A percentile compares a stretch with the other conserved stretches of the same genome.
Conservation (phyloP, 2,888 invertebrate species). For the Drosophila nr. medialis region DNA sequence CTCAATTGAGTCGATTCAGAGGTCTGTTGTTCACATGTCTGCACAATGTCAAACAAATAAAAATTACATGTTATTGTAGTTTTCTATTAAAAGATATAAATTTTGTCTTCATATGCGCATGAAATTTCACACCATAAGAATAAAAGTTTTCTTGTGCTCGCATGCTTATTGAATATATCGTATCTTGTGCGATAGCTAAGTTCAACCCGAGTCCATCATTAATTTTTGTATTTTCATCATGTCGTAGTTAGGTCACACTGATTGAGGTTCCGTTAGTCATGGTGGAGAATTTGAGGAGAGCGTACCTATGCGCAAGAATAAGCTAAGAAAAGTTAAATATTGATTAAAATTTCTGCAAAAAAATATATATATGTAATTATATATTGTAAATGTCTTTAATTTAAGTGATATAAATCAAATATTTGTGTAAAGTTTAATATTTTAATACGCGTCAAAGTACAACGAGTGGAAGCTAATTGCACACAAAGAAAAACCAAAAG, state of each 20-base stretch:
- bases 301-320: conserved; percentile 79
- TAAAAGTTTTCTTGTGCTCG: neutral
- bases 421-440: conserved; percentile 76
- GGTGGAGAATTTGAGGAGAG: conserved; percentile 80
- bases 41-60: neutral
- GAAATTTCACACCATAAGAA: neutral
- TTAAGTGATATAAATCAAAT: conserved; percentile 80
- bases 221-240: conserved; percentile 15
- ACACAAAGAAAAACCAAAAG: conserved; percentile 55
- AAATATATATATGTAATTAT: conserved; percentile 78
- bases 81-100: neutral
- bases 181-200: neutral
- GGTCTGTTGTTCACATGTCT: neutral
- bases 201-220: conserved; percentile 11
- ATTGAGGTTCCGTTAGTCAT: conserved; percentile 65
- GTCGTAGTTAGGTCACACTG: conserved; percentile 35
- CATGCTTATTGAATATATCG: neutral
- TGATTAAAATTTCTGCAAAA: conserved; percentile 78
- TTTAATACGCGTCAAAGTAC: conserved; percentile 77
- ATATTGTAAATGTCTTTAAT: conserved; percentile 76
- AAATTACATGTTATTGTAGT: neutral
- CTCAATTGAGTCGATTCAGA: conserved; percentile 1
- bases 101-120: neutral
- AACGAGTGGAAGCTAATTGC: conserved; percentile 79
- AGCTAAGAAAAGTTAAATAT: conserved; percentile 71